Base-by-base conservation (phyloP, 1,140 invertebrate species). In the Dendrolimus punctatus region DNA sequence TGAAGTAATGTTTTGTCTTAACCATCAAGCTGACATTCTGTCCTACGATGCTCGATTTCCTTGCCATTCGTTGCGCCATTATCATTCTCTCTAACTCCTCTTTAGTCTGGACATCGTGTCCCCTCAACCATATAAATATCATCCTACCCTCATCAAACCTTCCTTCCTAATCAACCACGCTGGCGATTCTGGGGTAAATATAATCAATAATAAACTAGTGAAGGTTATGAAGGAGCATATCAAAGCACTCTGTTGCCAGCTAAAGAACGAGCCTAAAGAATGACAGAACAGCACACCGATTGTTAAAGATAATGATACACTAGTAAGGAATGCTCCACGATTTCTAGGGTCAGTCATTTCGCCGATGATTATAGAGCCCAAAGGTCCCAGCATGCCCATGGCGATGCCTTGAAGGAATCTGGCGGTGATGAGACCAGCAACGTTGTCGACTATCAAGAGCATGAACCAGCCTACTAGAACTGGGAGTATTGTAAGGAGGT, bases 341-440 rank as follows among this genome's bases (percentile, higher is more conserved):
- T 81, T 82, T 37, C 59, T 78, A 2, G 83, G 83, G 46, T 81
- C 72, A n/a, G 81, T 85, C 74, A 80, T 83, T 78, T 86, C 83
- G n/a, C 76, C 81, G 4, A 86, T 83, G 37, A 85, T 81, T 38
- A 86, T 81, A 6, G 83, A 84, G 0, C 81, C 78, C 0, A 86
- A 51, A 5, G 83, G 79, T 8, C 79, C 83, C 0, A 82, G 64
- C 75, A 83, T 77, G 1, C 83, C 83, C 81, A 86, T 85, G 8
- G 83, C 66, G 3, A 86, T 53, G 6, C 83, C 83, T 56, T 86
- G 83, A 0, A 85, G 69, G 43, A 82, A 77, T 9, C 83, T 64
- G 0, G 71, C 81, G 0, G 61, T 47, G 46, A 86, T 84, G 9
- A 86, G 61, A 5, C 70, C 71, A 5, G 70, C 62, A 0, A 85